phyloP scores from a whole-genome alignment of 2,113 vertebrate genomes.

The Anseranas semipalmata region DNA sequence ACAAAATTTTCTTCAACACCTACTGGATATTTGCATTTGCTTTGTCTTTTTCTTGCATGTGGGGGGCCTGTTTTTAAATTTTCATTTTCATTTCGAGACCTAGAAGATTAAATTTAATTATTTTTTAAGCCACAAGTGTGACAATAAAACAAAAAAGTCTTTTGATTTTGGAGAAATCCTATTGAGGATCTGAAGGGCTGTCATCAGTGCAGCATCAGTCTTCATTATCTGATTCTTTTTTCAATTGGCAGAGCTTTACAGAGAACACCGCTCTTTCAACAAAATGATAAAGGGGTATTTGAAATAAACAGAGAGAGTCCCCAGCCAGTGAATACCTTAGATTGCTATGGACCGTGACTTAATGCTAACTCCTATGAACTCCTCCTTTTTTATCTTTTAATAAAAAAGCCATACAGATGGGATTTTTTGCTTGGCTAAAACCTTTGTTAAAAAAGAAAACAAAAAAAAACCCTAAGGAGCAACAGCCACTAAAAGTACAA shows the following conservation, averaged over 20 bases:
- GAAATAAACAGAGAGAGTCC: conserved; percentile 74
- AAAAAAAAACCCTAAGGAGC: neutral
- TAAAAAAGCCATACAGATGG: conserved; percentile 66
- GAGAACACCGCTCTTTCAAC: conserved; percentile 71
- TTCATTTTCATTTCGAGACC: conserved; percentile 46
- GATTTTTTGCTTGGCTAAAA: conserved; percentile 55
- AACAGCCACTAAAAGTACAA: conserved; percentile 15
- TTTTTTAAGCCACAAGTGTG: conserved; percentile 47
- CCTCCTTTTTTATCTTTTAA: conserved; percentile 74
- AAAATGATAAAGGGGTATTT: conserved; percentile 70
- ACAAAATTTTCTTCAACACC: neutral
- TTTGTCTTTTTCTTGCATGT: neutral
- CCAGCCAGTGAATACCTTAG: conserved; percentile 60
- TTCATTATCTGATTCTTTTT: conserved; percentile 73
- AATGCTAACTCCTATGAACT: conserved; percentile 71
- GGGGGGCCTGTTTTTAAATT: neutral
- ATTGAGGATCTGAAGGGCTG: conserved; percentile 66
- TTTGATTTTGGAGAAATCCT: conserved; percentile 75
- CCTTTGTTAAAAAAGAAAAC: conserved; percentile 34
- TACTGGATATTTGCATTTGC: conserved; percentile 15
- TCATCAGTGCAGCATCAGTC: conserved; percentile 60
- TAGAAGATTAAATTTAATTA: conserved; percentile 60
- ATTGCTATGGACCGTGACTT: conserved; percentile 69
- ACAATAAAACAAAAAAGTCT: conserved; percentile 68
- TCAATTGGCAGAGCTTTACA: conserved; percentile 71